Base-by-base conservation (phyloP, 2,888 invertebrate genomes). In the Ceratothoa steindachneri region DNA sequence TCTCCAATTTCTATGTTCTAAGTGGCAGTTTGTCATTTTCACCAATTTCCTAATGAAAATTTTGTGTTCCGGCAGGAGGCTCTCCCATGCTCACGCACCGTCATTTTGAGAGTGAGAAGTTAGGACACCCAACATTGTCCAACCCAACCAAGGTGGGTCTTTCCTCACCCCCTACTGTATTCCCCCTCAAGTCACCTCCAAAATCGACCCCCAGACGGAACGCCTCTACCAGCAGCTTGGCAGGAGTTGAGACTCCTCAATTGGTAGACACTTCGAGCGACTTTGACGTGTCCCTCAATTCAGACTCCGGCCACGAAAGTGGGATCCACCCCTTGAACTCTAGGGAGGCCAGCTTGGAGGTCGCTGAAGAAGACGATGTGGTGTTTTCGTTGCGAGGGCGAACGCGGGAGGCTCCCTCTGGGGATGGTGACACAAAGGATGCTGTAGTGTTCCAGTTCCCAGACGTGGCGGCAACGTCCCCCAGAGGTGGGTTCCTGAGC, bases 261-360 rank as follows among this genome's bases (percentile, higher is more conserved):
- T n/a, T n/a, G n/a, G n/a, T 60, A 22, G 77, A 77, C 28, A 41
- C 73, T 27, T 74, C 77, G 28, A 77, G 77, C 72, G 77, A 77
- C n/a, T 77, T 77, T 55, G 77, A 77, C 30, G 27, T 77, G 5
- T 77, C 77, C 9, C 9, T 68, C 29, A 68, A 65, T 12, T 73
- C 73, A 52, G 73, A 74, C 28, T 15, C 64, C 7, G 73, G 77
- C 7, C 73, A 73, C 30, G 77, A 74, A 65, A 77, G 77, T 77
- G 77, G 77, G 2, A 77, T 77, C 30, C 73, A 71, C 31, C 77
- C 73, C n/a, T 64, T 77, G 15, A 53, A 60, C 27, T 71, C 73
- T 3, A 67, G 69, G 29, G 77, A 73, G 15, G 72, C 53, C 53
- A 73, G 73, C 51, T 41, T 73, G 28, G 77, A 77, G 9, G 68